Percentiles rank a stretch among this genome's conserved stretches.
Evolutionary conservation across 2,113 vertebrate species (phyloP).

Genomic region (Anhinga rufa): DNA sequence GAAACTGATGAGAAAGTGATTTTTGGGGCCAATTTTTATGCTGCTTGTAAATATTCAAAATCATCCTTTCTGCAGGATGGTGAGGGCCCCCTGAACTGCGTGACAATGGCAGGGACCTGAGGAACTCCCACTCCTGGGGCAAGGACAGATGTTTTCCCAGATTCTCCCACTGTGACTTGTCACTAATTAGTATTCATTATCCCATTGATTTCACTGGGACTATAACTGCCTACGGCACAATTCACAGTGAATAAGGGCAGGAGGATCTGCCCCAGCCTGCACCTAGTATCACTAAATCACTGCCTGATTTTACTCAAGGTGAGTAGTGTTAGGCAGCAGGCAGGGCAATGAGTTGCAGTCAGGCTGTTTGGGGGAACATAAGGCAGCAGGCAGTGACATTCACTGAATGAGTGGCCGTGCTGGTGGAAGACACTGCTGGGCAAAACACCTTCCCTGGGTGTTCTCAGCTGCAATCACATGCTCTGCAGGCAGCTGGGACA

Average conservation of each 20-base stretch:
- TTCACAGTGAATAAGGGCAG: neutral
- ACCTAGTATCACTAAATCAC: neutral
- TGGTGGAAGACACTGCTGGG: neutral
- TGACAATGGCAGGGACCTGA: neutral
- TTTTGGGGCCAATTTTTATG: conserved; percentile 27
- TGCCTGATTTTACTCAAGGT: neutral
- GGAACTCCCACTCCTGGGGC: neutral
- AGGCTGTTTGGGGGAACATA: neutral
- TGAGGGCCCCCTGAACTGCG: neutral
- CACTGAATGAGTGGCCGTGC: neutral
- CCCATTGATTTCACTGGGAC: neutral
- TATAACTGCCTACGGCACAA: neutral
- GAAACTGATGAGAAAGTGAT: conserved; percentile 54
- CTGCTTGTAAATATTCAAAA: conserved; percentile 29
- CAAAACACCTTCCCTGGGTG: neutral
- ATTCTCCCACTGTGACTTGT: neutral
- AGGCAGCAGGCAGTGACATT: neutral
- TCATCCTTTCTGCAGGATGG: neutral
- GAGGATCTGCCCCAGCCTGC: neutral
- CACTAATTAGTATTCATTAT: conserved; percentile 2
- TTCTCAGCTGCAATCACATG: accelerated
- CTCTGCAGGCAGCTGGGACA: neutral
- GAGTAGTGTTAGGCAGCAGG: accelerated
- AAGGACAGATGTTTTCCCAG: conserved; percentile 11
- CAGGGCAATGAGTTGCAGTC: neutral